Evolutionary conservation across 92 coral and sea anemone genomes (phyloP), one percentile per base, ranked within the genome.

Genomic region (Porites rus): DNA sequence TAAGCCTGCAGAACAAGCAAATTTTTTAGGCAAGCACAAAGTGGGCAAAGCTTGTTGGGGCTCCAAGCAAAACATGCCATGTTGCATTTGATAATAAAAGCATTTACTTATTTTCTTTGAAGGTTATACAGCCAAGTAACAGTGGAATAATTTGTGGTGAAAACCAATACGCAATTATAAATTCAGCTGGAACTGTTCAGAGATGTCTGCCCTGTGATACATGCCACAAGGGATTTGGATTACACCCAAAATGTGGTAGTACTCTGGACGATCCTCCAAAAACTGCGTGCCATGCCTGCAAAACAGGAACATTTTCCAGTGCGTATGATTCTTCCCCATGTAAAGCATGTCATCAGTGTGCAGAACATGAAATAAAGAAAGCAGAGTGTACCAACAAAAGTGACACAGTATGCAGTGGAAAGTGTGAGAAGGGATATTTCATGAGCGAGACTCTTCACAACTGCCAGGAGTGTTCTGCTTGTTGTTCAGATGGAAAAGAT

Each of bases 361-460:
- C 54, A 8, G 21, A 52, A 10, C 22, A 80, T 17, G 85, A 80
- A 54, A 19, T 51, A 53, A 18, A 21, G 17, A 3, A 22, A 19
- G 18, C 25, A 8, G 65, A 46, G 1, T 80, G 85, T 10, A 80
- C 20, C 22, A 52, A 17, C 7, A 25, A 0, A 50, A 67, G 54
- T 7, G 53, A 80, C 67, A 80, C 76, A 1, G n/a, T 6, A 1
- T 80, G 85, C 76, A 80, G 12, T 68, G 76, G 85, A 25, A 80
- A 56, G 1, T 80, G 85, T 6, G 18, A 68, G 76, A 10, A 17
- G 1, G 85, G 85, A 18, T 80, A 67, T 56, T 80, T 13, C 16
- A 16, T 17, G 7, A 51, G 24, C 53, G 68, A 28, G 75, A 80
- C 3, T 21, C 51, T 50, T 6, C 77, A 6, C 21, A 38, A 38